Evolutionary conservation across 1,140 invertebrate genomes (phyloP).

Genomic region (Metaphire vulgaris): DNA sequence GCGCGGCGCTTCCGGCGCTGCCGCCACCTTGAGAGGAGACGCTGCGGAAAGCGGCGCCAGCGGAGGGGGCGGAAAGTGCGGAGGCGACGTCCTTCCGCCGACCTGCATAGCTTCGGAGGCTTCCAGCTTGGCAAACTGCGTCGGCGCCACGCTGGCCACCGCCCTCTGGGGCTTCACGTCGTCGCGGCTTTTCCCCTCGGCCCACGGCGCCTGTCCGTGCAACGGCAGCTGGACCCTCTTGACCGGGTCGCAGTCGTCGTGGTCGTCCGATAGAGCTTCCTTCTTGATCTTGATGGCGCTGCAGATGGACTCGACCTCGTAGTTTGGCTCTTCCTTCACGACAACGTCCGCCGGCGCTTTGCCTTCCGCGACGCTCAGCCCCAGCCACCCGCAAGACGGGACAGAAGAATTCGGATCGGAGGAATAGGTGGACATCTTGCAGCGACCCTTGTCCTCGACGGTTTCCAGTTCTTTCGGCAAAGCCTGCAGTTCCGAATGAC

Average conservation of each 20-base stretch:
- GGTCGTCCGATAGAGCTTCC: neutral
- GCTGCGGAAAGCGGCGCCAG: constrained; percentile 33
- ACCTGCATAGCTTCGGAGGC: constrained; percentile 13
- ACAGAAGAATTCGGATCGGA: neutral
- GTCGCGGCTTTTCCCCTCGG: neutral
- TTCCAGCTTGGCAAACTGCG: constrained; percentile 12
- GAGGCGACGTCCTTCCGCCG: constrained; percentile 22
- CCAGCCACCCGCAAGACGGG: neutral
- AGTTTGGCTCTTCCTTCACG: neutral
- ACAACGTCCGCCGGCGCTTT: too few species aligned
- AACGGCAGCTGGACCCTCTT: neutral
- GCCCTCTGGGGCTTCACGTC: constrained; percentile 16
- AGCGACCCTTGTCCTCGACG: constrained; percentile 14
- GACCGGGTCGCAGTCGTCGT: neutral
- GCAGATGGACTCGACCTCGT: neutral
- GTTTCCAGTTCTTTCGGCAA: constrained; percentile 17
- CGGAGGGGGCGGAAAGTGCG: constrained; percentile 30
- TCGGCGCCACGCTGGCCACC: constrained; percentile 17
- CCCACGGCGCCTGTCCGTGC: neutral
- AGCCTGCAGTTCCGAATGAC: neutral
- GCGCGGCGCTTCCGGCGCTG: neutral
- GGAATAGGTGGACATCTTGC: constrained; percentile 14
- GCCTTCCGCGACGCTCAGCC: too few species aligned
- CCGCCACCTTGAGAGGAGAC: neutral
- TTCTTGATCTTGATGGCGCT: neutral